These are phyloP conservation scores for Napeogenes sylphis DNA, from an alignment of 2,888 invertebrate species.

Conservation along the genomic window DNA sequence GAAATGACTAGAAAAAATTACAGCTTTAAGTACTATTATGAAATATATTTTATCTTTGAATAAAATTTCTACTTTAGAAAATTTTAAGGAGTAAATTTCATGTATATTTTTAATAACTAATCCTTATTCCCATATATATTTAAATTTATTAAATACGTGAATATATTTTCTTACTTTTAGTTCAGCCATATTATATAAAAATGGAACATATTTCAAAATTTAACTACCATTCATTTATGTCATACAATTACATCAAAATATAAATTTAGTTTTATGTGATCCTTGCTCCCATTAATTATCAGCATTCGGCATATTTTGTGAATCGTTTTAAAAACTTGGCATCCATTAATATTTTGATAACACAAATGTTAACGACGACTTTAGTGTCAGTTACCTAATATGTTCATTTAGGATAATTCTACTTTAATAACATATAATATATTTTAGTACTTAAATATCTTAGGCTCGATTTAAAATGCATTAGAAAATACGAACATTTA, in stretches of 20 bases:
- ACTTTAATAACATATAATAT: slow-evolving; percentile 1
- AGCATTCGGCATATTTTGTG: slow-evolving; percentile 35
- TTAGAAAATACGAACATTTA: slow-evolving; percentile 33
- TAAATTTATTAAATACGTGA: too few species aligned
- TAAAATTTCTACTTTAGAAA: slow-evolving; percentile 16
- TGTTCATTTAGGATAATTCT: slow-evolving; percentile 18
- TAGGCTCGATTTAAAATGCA: slow-evolving; percentile 41
- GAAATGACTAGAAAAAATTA: slow-evolving; percentile 48
- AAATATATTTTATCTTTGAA: slow-evolving; percentile 22
- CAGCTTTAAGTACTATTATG: slow-evolving; percentile 14
- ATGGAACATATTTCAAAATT: slow-evolving; percentile 14
- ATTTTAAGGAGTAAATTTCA: slow-evolving; percentile 8
- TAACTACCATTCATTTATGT: slow-evolving; percentile 7
- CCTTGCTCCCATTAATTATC: slow-evolving; percentile 68
- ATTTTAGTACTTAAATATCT: slow-evolving; percentile 29
- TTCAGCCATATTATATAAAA: not conserved
- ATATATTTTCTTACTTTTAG: too few species aligned
- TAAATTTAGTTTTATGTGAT: slow-evolving; percentile 38
- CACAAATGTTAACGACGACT: not conserved
- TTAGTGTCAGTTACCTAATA: slow-evolving; percentile 31
- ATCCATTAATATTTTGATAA: slow-evolving; percentile 47
- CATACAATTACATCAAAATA: slow-evolving; percentile 25
- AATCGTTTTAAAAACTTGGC: slow-evolving; percentile 50
- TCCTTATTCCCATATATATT: too few species aligned
- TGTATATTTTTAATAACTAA: not conserved